Conservation (phyloP, 1,140 invertebrate species). For the Lutraria rhynchaena region DNA sequence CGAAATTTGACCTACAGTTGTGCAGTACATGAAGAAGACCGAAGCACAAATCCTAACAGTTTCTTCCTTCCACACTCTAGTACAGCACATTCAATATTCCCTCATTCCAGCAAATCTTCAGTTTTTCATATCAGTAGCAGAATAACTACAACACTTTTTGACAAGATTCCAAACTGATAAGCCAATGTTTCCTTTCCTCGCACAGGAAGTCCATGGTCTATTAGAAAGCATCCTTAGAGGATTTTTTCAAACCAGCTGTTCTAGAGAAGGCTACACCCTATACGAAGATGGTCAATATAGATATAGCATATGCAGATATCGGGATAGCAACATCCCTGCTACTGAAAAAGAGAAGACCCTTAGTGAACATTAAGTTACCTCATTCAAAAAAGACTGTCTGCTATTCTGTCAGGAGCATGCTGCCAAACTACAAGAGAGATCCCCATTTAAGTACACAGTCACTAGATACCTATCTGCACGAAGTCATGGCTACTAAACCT, state of each 20-base stretch:
- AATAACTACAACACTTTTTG: constrained; percentile 39
- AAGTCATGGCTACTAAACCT: no score
- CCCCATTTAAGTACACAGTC: no score
- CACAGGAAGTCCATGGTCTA: background rate
- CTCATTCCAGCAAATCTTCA: constrained; percentile 20
- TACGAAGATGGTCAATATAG: constrained; percentile 16
- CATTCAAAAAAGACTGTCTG: no score
- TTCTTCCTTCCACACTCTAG: constrained; percentile 17
- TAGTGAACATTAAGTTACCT: no score
- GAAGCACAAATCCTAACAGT: constrained; percentile 4
- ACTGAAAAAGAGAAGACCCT: no score
- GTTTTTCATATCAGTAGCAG: constrained; percentile 38
- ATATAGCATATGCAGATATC: background rate
- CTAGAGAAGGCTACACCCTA: background rate
- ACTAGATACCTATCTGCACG: no score
- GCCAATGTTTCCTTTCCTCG: constrained; percentile 6
- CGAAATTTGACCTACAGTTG: constrained; percentile 18
- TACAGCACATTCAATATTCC: constrained; percentile 13
- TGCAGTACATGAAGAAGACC: constrained; percentile 22
- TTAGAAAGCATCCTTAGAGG: background rate
- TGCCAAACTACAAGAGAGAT: no score
- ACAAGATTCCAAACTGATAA: constrained; percentile 37
- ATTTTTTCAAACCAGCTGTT: constrained; percentile 13
- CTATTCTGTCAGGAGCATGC: no score
- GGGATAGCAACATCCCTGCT: background rate